Evolutionary conservation across 2,888 invertebrate genomes (phyloP).

Genomic region (Acanthoscelides obtectus): DNA sequence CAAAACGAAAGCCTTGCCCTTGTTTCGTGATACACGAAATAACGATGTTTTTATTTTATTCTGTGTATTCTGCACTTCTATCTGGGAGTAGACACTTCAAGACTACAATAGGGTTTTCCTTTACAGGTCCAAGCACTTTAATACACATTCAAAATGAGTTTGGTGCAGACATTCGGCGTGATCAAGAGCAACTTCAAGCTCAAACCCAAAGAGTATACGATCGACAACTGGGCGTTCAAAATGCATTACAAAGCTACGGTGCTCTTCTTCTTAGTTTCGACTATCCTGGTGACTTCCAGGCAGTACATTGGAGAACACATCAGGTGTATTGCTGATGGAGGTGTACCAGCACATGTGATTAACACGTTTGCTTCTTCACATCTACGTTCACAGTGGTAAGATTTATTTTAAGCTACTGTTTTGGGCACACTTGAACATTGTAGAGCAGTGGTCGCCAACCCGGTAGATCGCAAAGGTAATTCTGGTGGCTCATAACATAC

Average conservation of each 20-base stretch:
- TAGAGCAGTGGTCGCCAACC: too few species aligned
- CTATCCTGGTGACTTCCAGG: constrained; percentile 74
- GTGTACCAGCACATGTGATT: constrained; percentile 62
- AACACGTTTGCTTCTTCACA: constrained; percentile 83
- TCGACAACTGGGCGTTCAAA: constrained; percentile 74
- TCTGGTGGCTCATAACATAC: too few species aligned
- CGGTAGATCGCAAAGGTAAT: too few species aligned
- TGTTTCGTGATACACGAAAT: too few species aligned
- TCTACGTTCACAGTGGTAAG: constrained; percentile 76
- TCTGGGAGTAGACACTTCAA: too few species aligned
- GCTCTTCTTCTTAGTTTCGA: constrained; percentile 68
- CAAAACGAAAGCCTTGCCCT: too few species aligned
- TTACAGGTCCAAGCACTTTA: too few species aligned
- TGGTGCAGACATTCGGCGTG: constrained; percentile 56
- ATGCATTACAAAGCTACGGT: constrained; percentile 83
- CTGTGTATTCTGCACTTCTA: too few species aligned
- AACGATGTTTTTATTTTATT: too few species aligned
- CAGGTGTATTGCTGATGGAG: constrained; percentile 72
- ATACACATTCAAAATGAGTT: not conserved
- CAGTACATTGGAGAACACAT: constrained; percentile 96
- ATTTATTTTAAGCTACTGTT: too few species aligned
- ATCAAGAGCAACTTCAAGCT: constrained; percentile 60
- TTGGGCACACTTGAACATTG: too few species aligned
- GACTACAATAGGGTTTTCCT: too few species aligned
- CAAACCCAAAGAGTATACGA: constrained; percentile 54